Evolutionary conservation across 1,140 invertebrate species (phyloP).

Genomic region (Patella vulgata): DNA sequence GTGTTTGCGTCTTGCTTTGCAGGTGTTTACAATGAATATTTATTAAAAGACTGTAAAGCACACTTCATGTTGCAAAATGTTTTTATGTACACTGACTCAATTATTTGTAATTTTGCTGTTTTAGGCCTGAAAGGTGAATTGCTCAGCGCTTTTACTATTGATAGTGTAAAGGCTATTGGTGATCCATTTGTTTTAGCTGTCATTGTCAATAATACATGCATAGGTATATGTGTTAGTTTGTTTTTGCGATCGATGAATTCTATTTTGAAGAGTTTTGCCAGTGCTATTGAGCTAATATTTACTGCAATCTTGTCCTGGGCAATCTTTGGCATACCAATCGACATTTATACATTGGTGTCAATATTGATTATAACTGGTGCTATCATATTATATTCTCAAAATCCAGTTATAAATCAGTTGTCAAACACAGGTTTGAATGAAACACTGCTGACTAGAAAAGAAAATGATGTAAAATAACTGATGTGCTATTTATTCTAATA

Average conservation of each 20-base stretch:
- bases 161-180: background rate
- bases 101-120: conserved; percentile 84
- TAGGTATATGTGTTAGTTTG: conserved; percentile 93
- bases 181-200: conserved; percentile 81
- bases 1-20: conserved; percentile 92
- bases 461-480: no score
- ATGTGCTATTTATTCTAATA: no score
- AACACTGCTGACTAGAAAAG: no score
- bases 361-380: conserved; percentile 86
- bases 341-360: conserved; percentile 82
- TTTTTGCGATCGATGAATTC: conserved; percentile 94
- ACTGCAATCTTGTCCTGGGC: conserved; percentile 90
- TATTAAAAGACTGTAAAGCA: conserved; percentile 86
- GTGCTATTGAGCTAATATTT: conserved; percentile 90
- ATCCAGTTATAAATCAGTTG: conserved; percentile 83
- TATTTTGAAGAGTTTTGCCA: conserved; percentile 95
- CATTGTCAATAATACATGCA: conserved; percentile 88
- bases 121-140: conserved; percentile 70
- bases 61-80: conserved; percentile 95
- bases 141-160: conserved; percentile 33
- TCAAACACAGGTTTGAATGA: no score
- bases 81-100: conserved; percentile 96
- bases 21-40: conserved; percentile 96
- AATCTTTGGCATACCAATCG: conserved; percentile 87
- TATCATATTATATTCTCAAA: conserved; percentile 87